These are phyloP conservation scores for Drosophila barbarae DNA, from an alignment of 2,888 invertebrate genomes.

Conservation along the genomic window DNA sequence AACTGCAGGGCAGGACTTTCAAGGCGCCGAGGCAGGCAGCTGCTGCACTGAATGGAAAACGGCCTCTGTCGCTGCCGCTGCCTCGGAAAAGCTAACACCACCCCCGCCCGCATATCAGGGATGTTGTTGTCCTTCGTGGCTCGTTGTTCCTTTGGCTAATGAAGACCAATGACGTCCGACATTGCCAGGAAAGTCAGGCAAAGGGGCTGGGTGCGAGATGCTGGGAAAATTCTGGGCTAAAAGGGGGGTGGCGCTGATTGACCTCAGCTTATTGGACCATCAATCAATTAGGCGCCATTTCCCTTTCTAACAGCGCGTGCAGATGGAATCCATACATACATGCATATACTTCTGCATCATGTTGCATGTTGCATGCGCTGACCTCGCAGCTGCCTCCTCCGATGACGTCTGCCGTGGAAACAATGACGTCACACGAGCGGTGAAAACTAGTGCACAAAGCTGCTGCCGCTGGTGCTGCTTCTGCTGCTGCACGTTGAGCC, in stretches of 20 bases:
- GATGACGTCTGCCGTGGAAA: conserved; percentile 40
- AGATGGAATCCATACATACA: conserved; percentile 18
- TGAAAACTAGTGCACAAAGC: conserved; percentile 43
- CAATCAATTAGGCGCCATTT: conserved; percentile 53
- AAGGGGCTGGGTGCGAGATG: neutral
- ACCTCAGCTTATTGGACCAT: conserved; percentile 42
- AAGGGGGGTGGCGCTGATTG: conserved; percentile 18
- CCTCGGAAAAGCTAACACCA: neutral
- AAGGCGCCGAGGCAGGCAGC: conserved; percentile 43
- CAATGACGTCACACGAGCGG: conserved; percentile 41
- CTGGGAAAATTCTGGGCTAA: neutral
- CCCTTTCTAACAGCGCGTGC: conserved; percentile 21
- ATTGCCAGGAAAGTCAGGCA: neutral
- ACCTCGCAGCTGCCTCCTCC: conserved; percentile 25
- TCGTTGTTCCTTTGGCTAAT: conserved; percentile 30
- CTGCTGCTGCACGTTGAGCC: neutral
- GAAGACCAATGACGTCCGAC: conserved; percentile 47
- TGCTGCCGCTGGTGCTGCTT: neutral
- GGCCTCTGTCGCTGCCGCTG: neutral
- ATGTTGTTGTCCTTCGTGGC: conserved; percentile 24
- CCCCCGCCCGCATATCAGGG: neutral
- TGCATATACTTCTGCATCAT: conserved; percentile 19
- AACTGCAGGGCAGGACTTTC: conserved; percentile 52
- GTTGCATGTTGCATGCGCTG: conserved; percentile 41
- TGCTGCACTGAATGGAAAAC: conserved; percentile 34